Conservation (phyloP, 2,113 vertebrate species). For the Cariama cristata region DNA sequence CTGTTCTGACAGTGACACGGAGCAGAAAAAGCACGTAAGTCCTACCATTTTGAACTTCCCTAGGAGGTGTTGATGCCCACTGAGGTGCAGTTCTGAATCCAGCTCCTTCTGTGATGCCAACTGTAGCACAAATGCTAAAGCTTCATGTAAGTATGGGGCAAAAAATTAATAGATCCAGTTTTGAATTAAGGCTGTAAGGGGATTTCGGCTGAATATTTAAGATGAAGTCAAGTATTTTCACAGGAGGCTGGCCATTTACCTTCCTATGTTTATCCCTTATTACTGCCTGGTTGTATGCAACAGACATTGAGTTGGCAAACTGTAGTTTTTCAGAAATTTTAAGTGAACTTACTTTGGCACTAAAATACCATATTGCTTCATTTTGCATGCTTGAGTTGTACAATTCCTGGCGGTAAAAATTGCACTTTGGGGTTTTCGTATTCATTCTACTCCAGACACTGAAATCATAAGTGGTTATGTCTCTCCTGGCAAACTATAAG, state of each 20-base stretch:
- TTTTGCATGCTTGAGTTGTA: constrained; percentile 46
- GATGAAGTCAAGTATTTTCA: constrained; percentile 66
- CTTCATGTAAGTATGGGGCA: rapidly evolving
- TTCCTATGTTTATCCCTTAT: constrained; percentile 1
- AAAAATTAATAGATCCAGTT: neutral
- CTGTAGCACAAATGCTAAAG: neutral
- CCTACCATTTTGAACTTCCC: neutral
- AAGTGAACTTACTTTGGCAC: constrained; percentile 63
- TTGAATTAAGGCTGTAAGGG: neutral
- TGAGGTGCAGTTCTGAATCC: neutral
- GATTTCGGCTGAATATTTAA: constrained; percentile 6
- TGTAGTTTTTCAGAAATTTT: constrained; percentile 43
- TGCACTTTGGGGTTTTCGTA: neutral
- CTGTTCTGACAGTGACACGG: neutral
- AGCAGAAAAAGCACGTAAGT: neutral
- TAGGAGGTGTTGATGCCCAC: neutral
- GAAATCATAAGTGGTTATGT: constrained; percentile 26
- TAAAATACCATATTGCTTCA: constrained; percentile 48
- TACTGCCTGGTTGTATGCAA: constrained; percentile 21
- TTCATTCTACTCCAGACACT: constrained; percentile 8
- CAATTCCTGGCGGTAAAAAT: constrained; percentile 50
- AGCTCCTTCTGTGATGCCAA: neutral
- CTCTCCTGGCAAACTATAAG: neutral
- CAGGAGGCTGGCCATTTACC: constrained; percentile 55
- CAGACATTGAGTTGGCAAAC: constrained; percentile 56